Evolutionary conservation across 2,113 vertebrate species (phyloP), one percentile per base, ranked within the genome.

Genomic region (Myiagra hebetior): DNA sequence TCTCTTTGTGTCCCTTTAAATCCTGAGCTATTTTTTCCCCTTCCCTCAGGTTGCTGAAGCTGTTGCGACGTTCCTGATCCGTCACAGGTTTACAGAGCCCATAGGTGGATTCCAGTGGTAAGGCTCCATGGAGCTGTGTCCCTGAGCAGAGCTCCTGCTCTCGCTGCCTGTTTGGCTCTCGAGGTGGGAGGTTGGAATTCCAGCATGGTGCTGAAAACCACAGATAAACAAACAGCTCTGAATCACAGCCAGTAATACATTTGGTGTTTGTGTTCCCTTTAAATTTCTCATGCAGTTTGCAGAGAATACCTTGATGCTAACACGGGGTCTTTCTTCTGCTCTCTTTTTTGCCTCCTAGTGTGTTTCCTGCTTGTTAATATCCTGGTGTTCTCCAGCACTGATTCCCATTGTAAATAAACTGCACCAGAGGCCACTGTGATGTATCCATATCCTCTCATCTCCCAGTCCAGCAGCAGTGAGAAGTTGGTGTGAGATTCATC

Each of bases 1-100:
- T 60, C 13, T 30, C 62, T 79, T 56, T 8, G 1, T 41, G 26
- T 46, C 60, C 39, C 20, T 62, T 56, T 49, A 19, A 47, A 67
- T 65, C 41, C 64, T 27, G 26, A 39, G 39, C 12, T 0, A 0
- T 7, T 16, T 24, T 35, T 17, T 13, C 1, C 19, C 49, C 42
- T 19, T 14, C 9, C 23, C 30, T 76, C 56, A 92, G 90, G 97
- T 99, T 94, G 99, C 99, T 87, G 99, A 99, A 96, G 99, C 99
- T 79, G 96, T 99, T 83, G 99, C 99, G 5, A 98, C 99, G 46
- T 99, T 99, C 97, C 98, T 99, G 98, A 98, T 99, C 89, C 99
- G 99, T 92, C 99, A 99, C 97, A 99, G 99, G 97, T 99, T 99
- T 98, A 99, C 99, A 83, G 99, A 99, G 92, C 98, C 99, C 95